Conservation (phyloP, 2,797 vertebrate species). For the Neostethus bicornis region DNA sequence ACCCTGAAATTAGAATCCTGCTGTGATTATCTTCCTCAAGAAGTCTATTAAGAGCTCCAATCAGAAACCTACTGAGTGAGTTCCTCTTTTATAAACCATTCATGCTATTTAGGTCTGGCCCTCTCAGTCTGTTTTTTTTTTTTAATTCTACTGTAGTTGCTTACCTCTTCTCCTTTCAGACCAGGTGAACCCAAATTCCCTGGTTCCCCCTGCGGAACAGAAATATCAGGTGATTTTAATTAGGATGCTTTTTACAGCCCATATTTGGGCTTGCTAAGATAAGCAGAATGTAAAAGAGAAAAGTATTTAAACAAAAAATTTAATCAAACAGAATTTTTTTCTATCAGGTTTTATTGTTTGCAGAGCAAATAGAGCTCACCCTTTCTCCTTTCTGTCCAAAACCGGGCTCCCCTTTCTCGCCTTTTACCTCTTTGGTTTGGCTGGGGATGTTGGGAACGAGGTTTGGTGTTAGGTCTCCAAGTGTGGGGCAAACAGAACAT, state of each 20-base stretch:
- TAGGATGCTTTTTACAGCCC: conserved; percentile 38
- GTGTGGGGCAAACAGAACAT: conserved; percentile 80
- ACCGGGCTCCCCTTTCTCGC: conserved; percentile 59
- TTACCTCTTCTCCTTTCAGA: conserved; percentile 87
- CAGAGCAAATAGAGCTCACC: conserved; percentile 72
- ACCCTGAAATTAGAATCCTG: conserved; percentile 51
- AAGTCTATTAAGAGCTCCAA: conserved; percentile 51
- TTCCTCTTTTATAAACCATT: conserved; percentile 31
- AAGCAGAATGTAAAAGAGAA: conserved; percentile 30
- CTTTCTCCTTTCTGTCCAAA: conserved; percentile 73
- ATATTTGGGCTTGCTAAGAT: conserved; percentile 29
- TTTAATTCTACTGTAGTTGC: too few species aligned
- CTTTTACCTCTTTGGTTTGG: conserved; percentile 55
- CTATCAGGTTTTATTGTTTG: not conserved
- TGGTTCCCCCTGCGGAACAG: conserved; percentile 63
- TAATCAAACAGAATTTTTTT: conserved; percentile 6
- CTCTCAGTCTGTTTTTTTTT: conserved; percentile 27
- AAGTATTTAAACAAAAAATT: conserved; percentile 15
- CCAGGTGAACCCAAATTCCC: conserved; percentile 82
- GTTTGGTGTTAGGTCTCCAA: conserved; percentile 54
- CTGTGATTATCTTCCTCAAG: conserved; percentile 56
- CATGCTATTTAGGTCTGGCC: conserved; percentile 50
- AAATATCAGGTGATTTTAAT: conserved; percentile 45
- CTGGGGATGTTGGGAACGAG: not conserved
- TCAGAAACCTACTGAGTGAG: conserved; percentile 38